phyloP scores from a whole-genome alignment of 1,140 invertebrate genomes.

The Caenorhabditis tropicalis region DNA sequence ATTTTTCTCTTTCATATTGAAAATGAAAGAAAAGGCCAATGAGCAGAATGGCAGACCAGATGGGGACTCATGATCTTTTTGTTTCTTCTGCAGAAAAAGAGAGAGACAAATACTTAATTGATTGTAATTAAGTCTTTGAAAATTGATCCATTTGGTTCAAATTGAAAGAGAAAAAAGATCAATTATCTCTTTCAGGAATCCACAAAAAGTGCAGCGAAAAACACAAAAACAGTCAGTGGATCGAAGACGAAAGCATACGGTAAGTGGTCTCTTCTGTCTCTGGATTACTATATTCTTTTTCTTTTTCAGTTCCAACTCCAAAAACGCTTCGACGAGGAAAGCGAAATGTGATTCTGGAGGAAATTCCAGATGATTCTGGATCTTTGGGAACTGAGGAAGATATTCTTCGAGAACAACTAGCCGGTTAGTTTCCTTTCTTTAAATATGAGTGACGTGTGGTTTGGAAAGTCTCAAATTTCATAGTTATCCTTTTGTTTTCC shows the following conservation, averaged over 20 bases:
- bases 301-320: not conserved
- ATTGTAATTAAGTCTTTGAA: not conserved
- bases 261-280: not conserved
- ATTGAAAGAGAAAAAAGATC: not conserved
- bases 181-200: not conserved
- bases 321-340: conserved; percentile 26
- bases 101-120: too few relatives aligned
- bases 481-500: not conserved
- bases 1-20: not conserved
- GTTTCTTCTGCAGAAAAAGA: too few relatives aligned
- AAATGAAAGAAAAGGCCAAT: not conserved
- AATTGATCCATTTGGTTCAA: not conserved
- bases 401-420: conserved; percentile 16
- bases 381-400: conserved; percentile 11
- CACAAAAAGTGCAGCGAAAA: not conserved
- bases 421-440: conserved; percentile 5
- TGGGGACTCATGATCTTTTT: not conserved
- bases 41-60: not conserved
- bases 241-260: conserved; percentile 25
- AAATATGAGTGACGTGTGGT: not conserved
- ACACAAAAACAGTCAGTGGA: conserved; percentile 6
- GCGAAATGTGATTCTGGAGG: conserved; percentile 24
- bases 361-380: conserved; percentile 8
- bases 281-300: not conserved
- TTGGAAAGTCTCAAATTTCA: not conserved